Evolutionary conservation across 2,888 invertebrate genomes (phyloP), one percentile per base, ranked within the genome.

Genomic region (Andrena praecox): DNA sequence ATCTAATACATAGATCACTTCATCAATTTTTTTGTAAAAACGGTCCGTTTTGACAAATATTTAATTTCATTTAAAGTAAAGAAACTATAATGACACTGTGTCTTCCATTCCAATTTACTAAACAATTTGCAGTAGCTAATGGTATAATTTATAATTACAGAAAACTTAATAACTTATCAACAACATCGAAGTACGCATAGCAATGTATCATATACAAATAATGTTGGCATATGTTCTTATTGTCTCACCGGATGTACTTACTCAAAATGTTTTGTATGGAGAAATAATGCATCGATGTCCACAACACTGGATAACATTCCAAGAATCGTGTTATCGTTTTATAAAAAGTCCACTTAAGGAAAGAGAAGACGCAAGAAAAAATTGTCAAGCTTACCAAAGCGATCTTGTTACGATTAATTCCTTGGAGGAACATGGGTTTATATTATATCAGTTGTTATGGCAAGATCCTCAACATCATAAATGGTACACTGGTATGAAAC

Each of bases 261-360:
- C 91, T 24, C 93, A 93, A 84, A 90, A 90, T 64, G 3, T 83
- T n/a, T 89, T 85, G 16, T 90, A 91, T 70, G 91, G 88, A 20
- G 90, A 93, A 6, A 35, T 72, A 16, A 79, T 87, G 31, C 89
- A 90, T 62, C 90, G 95, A 91, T 99, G 99, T 94, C 99, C 98
- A 0, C 96, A 97, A 71, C 96, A 98, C 93, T 99, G 99, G 99
- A 94, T 97, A n/a, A 96, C 96, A 42, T 97, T 95, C 91, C 96
- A 96, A 85, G 96, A 97, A 81, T 96, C 97, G 0, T 99, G 99
- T 93, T 99, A 98, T 93, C 96, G 97, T 69, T 99, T 99, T 91
- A 97, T 98, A 2, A 97, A 97, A 91, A 98, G 98, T 5, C 98
- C 98, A 0, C 95, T 96, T 89, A 97, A 96, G 75, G 96, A 96